Conservation (phyloP, 2,888 invertebrate genomes). For the Junonia oenone region DNA sequence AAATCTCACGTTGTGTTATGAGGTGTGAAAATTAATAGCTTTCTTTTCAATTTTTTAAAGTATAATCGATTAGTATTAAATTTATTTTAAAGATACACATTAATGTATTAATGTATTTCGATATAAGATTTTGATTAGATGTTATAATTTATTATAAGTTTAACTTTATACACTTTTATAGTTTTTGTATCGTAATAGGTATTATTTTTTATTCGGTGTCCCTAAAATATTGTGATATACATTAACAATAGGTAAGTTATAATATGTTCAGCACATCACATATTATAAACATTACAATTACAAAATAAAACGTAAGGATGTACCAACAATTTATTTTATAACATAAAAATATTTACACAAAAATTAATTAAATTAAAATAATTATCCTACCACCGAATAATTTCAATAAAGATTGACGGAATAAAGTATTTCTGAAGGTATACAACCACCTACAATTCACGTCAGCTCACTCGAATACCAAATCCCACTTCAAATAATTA, state of each 20-base stretch:
- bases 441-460: conserved; percentile 43
- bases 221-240: no score
- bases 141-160: no score
- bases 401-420: conserved; percentile 14
- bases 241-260: no score
- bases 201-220: background rate
- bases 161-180: no score
- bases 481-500: conserved; percentile 76
- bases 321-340: no score
- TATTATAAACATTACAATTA: no score
- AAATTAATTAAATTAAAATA: background rate
- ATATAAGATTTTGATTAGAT: background rate
- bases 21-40: conserved; percentile 70
- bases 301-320: no score
- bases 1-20: conserved; percentile 61
- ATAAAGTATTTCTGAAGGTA: conserved; percentile 22
- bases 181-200: no score
- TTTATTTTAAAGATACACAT: background rate
- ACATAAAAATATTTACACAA: no score
- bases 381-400: background rate
- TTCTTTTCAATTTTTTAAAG: conserved; percentile 41
- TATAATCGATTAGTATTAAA: conserved; percentile 1
- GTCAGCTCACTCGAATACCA: conserved; percentile 52
- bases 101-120: background rate
- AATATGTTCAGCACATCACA: no score